phyloP scores from a whole-genome alignment of 2,888 invertebrate species.

The Cosmorhoe ocellata region DNA sequence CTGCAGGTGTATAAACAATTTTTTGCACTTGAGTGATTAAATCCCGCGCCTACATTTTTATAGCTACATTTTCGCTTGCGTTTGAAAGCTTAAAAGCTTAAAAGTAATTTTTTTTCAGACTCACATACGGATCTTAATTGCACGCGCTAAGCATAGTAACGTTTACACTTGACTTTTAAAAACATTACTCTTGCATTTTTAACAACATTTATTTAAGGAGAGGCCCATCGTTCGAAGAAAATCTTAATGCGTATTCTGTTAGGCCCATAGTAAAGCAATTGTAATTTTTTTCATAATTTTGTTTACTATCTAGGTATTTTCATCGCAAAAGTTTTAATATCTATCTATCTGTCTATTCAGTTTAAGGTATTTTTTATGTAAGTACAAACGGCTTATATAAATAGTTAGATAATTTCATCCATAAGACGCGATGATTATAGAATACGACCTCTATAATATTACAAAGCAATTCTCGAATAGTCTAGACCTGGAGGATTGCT shows the following conservation, averaged over 20 bases:
- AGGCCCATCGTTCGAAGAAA: slow-evolving; percentile 1
- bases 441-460: no score
- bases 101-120: slow-evolving; percentile 45
- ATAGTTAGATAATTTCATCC: no score
- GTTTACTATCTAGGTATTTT: no score
- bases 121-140: slow-evolving; percentile 62
- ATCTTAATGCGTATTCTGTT: neutral
- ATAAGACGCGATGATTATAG: no score
- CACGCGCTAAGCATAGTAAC: slow-evolving; percentile 46
- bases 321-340: no score
- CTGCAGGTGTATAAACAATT: slow-evolving; percentile 1
- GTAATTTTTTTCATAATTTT: no score
- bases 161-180: slow-evolving; percentile 61
- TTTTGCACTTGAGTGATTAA: slow-evolving; percentile 38
- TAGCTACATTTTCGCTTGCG: slow-evolving; percentile 25
- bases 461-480: no score
- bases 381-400: no score
- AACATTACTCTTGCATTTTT: slow-evolving; percentile 70
- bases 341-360: no score
- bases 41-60: slow-evolving; percentile 35
- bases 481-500: no score
- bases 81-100: slow-evolving; percentile 41
- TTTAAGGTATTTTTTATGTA: no score
- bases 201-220: slow-evolving; percentile 66
- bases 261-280: no score